Evolutionary conservation across 1,140 invertebrate genomes (phyloP), one percentile per base, ranked within the genome.

Genomic region (Euglossa dilemma): DNA sequence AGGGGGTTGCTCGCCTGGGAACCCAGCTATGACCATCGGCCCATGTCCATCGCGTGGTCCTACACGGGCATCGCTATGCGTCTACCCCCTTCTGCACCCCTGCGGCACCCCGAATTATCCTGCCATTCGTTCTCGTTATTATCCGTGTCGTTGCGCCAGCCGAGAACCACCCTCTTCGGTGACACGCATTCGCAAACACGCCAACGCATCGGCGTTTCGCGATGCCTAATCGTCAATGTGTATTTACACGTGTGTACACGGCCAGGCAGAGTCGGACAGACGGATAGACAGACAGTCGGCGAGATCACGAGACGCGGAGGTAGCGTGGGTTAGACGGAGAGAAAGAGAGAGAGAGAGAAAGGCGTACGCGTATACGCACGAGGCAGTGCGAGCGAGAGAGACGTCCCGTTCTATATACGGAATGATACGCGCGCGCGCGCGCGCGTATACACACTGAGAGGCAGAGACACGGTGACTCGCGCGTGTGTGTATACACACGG

Each of bases 1-100:
- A 91, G 93, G 93, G 93, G 93, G 92, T 89, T 90, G 71, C 23
- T 36, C 36, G 83, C 89, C 91, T 93, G 93, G 92, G 93, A 93
- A 93, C 91, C 77, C 80, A 85, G 72, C 75, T 81, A 77, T 87
- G 89, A 83, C 88, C 92, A 93, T 72, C 92, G 76, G 91, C 76
- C 92, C 92, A 91, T 93, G 92, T 92, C 91, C 91, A 82, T 89
- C 82, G 77, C 25, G 56, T 36, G 12, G 28, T 7, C 23, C 25
- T 50, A 23, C 25, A 61, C 18, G 78, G 70, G 66, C 71, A 79
- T 81, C 78, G 70, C 25, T 79, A 83, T 74, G 73, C 79, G 56
- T 63, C 63, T 78, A 12, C 47, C 47, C n/a, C 36, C 74, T 76
- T 16, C 18, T 7, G 0, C 56, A 0, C 56, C 87, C 80, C 23